Base-by-base conservation (phyloP, 2,797 vertebrate species). In the Moxostoma hubbsi region DNA sequence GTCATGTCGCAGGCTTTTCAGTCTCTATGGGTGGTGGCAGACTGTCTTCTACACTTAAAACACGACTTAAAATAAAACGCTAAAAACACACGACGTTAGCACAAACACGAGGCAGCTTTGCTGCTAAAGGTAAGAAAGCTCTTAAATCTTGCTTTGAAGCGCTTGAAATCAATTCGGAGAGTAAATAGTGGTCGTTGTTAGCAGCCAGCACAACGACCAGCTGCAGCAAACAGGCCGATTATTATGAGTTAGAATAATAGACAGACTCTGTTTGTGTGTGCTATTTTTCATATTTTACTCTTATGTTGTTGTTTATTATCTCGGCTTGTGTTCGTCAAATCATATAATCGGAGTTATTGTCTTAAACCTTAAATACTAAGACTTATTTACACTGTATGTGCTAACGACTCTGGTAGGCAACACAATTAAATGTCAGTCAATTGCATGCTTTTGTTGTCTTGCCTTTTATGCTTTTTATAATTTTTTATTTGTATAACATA, bases 1-100 rank as follows among this genome's bases (percentile, higher is more conserved):
- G 90, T 93, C 90, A 88, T 24, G 16, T 45, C 11, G 64, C 64
- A 64, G 62, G 58, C 83, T 77, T 7, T 58, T 70, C 76, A 57
- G 75, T 80, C 59, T 83, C 70, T 67, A 75, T 84, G 84, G 85
- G 85, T 84, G 87, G 83, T 75, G 80, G 80, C 85, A 70, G 54
- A 78, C 64, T 36, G 68, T 84, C 59, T 78, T 54, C 61, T 69
- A 50, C 59, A n/a, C 53, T 5, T 55, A 9, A 51, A 65, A 66
- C 77, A 58, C 77, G 69, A 65, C 69, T 24, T 50, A 53, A 36
- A 47, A 43, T 43, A 73, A 64, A 79, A 58, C 18, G 5, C 12
- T 6, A 9, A 57, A 64, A 73, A 16, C 13, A 7, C 45, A 5
- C 16, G 15, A 65, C 15, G 6, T 43, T 4, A 7, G 15, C 59